Conservation (phyloP, 1,140 invertebrate genomes). For the Macrobrachium rosenbergii region DNA sequence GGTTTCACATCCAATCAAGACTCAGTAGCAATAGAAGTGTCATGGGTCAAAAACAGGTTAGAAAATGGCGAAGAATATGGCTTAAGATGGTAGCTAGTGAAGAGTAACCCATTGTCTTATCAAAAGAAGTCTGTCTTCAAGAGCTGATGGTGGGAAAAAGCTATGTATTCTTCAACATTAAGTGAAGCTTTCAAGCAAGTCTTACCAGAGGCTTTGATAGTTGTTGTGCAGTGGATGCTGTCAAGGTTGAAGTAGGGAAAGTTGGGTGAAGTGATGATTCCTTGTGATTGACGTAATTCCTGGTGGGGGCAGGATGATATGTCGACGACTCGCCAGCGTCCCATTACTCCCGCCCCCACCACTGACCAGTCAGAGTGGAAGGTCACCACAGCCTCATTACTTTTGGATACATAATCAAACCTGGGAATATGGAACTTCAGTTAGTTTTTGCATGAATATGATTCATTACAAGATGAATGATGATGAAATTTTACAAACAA, state of each 20-base stretch:
- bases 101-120: too few species aligned
- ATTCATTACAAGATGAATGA: too few species aligned
- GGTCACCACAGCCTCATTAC: constrained; percentile 49
- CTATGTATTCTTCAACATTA: too few species aligned
- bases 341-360: constrained; percentile 28
- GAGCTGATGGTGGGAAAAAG: too few species aligned
- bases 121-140: too few species aligned
- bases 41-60: too few species aligned
- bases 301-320: constrained; percentile 44
- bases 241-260: constrained; percentile 49
- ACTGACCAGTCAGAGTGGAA: constrained; percentile 55
- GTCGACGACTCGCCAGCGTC: constrained; percentile 48
- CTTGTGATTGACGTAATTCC: constrained; percentile 28
- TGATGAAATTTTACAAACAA: too few species aligned
- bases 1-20: too few species aligned
- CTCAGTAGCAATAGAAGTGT: too few species aligned
- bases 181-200: too few species aligned
- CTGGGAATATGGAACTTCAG: background rate
- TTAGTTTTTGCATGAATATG: background rate
- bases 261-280: constrained; percentile 42
- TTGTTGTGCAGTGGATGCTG: constrained; percentile 39
- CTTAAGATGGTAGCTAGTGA: too few species aligned
- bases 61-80: too few species aligned
- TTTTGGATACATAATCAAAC: constrained; percentile 40
- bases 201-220: constrained; percentile 47